Evolutionary conservation across 1,140 invertebrate species (phyloP).

Genomic region (Hylaeus anthracinus): DNA sequence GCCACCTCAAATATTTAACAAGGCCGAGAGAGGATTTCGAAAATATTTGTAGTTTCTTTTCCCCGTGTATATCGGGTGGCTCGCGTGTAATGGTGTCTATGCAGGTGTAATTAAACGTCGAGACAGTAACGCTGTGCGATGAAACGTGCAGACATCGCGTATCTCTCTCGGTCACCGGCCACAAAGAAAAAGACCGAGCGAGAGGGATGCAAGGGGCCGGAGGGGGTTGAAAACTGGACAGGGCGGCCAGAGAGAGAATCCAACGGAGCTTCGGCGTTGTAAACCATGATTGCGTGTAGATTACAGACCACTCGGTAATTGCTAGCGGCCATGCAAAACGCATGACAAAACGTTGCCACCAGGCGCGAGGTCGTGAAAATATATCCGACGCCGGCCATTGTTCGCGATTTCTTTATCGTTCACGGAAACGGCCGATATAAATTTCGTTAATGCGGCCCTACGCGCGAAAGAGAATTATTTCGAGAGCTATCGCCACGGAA

Average conservation of each 20-base stretch:
- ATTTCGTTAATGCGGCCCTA: constrained; percentile 39
- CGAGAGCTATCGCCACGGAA: background rate
- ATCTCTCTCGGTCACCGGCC: constrained; percentile 44
- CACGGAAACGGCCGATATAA: constrained; percentile 42
- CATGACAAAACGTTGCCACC: constrained; percentile 65
- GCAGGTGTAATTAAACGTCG: constrained; percentile 60
- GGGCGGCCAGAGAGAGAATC: constrained; percentile 57
- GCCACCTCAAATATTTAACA: background rate
- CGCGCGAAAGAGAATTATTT: constrained; percentile 27
- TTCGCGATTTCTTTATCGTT: constrained; percentile 46
- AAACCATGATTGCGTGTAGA: constrained; percentile 76
- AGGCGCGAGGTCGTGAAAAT: constrained; percentile 57
- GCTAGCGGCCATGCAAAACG: constrained; percentile 72
- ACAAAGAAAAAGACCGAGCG: constrained; percentile 17
- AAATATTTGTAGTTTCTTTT: constrained; percentile 15
- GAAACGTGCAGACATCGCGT: constrained; percentile 62
- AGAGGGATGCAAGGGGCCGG: constrained; percentile 12
- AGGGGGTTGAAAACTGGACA: constrained; percentile 25
- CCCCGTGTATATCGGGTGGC: background rate
- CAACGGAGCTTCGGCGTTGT: constrained; percentile 61
- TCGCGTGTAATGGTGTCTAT: constrained; percentile 27
- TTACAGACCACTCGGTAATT: constrained; percentile 77
- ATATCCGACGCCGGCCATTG: constrained; percentile 30
- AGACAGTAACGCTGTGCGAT: constrained; percentile 38
- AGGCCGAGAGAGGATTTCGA: background rate